Evolutionary conservation across 2,797 vertebrate genomes (phyloP).

Genomic region (Neosilurus hyrtlii): DNA sequence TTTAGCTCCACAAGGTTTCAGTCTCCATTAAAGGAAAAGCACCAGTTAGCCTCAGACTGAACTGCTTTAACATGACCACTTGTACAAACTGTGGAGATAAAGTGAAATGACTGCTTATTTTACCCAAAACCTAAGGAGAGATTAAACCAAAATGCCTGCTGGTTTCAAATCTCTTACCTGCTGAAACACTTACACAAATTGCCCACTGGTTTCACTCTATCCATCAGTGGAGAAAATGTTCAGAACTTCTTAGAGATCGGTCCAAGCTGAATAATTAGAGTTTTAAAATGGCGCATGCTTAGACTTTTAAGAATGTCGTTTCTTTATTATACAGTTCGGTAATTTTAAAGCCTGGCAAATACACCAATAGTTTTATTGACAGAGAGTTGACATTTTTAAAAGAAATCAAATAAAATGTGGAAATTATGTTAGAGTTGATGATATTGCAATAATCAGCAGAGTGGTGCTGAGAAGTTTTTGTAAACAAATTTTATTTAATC

Average conservation of each 20-base stretch:
- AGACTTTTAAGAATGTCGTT: neutral
- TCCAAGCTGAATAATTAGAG: neutral
- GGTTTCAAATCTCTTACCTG: neutral
- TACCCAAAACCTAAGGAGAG: constrained; percentile 8
- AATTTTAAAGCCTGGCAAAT: constrained; percentile 6
- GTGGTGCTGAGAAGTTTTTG: constrained; percentile 52
- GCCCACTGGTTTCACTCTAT: neutral
- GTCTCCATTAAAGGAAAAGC: neutral
- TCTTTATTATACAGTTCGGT: neutral
- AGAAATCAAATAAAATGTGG: neutral
- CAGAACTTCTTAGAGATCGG: constrained; percentile 8
- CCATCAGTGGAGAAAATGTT: neutral
- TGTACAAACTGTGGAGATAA: neutral
- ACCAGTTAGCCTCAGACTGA: neutral
- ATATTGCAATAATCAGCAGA: constrained; percentile 30
- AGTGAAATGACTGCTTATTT: neutral
- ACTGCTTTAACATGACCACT: constrained; percentile 15
- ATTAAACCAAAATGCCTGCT: constrained; percentile 4
- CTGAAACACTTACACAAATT: neutral
- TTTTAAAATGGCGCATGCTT: constrained; percentile 14
- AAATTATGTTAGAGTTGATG: neutral
- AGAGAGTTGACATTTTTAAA: neutral
- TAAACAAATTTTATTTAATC: constrained; percentile 56
- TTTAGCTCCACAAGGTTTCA: neutral
- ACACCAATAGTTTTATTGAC: neutral